These are phyloP conservation scores for Chrysolina haemoptera DNA, from an alignment of 2,888 invertebrate genomes.

Conservation along the genomic window DNA sequence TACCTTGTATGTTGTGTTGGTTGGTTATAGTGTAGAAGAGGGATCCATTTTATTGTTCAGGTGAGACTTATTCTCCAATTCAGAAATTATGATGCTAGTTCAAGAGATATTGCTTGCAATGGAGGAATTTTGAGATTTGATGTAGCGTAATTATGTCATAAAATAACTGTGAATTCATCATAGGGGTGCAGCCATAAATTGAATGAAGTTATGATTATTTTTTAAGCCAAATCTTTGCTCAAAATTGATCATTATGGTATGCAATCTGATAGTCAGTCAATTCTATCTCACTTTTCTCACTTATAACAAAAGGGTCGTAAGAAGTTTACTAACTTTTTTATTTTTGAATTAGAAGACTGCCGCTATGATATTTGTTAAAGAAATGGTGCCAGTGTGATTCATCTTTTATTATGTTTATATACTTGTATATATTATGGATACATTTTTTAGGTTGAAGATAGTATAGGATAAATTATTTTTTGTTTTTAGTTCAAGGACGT, in stretches of 20 bases:
- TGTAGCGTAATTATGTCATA: no score
- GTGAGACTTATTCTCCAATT: no score
- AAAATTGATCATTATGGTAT: not conserved
- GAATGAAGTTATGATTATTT: no score
- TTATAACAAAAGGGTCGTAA: conserved; percentile 3
- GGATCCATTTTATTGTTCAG: not conserved
- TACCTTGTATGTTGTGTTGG: not conserved
- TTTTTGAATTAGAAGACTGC: conserved; percentile 4
- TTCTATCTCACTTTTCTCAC: conserved; percentile 6
- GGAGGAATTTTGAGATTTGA: no score
- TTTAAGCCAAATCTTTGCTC: no score
- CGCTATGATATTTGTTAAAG: conserved; percentile 22
- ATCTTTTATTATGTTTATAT: conserved; percentile 17
- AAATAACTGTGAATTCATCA: no score
- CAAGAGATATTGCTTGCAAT: no score
- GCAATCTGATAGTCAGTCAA: conserved; percentile 4
- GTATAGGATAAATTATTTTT: conserved; percentile 23
- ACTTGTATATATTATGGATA: conserved; percentile 26
- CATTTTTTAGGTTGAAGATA: conserved; percentile 3
- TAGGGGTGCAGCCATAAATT: no score
- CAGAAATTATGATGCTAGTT: no score
- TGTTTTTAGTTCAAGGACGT: conserved; percentile 3
- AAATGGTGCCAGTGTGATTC: conserved; percentile 16
- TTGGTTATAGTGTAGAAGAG: not conserved
- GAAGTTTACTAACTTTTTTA: conserved; percentile 16